A percentile compares a stretch with the other conserved stretches of the same genome.
These are phyloP conservation scores for Neopelma chrysocephalum DNA, from an alignment of 2,797 vertebrate genomes.

Conservation along the genomic window DNA sequence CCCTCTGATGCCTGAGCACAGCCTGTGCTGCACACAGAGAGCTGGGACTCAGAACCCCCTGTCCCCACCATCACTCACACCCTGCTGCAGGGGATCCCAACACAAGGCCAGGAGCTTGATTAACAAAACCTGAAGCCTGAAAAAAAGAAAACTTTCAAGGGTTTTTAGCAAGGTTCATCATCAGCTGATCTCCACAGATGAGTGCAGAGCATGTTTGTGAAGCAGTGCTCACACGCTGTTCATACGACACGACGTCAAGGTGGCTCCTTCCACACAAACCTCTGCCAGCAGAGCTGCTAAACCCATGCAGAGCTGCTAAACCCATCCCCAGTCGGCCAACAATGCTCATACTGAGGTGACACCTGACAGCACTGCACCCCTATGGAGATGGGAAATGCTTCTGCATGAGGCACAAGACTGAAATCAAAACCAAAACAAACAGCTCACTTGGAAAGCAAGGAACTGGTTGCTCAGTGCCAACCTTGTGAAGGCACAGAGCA, in stretches of 20 bases:
- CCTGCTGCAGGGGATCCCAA: neutral
- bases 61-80: neutral
- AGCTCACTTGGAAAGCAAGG: neutral
- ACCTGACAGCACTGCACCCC: neutral
- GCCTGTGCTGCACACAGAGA: neutral
- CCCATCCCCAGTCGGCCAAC: neutral
- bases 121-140: neutral
- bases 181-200: neutral
- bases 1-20: neutral
- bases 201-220: fast-evolving
- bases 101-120: neutral
- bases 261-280: neutral
- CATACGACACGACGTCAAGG: fast-evolving
- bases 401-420: neutral
- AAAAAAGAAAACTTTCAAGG: neutral
- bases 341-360: neutral
- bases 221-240: fast-evolving
- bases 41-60: fast-evolving
- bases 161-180: neutral
- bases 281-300: neutral
- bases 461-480: neutral
- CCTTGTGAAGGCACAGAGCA: neutral
- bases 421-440: neutral
- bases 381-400: neutral
- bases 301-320: neutral